A percentile compares a stretch with the other conserved stretches of the same genome.
Evolutionary conservation across 2,113 vertebrate species (phyloP).

Genomic region (Tragulus kanchil): DNA sequence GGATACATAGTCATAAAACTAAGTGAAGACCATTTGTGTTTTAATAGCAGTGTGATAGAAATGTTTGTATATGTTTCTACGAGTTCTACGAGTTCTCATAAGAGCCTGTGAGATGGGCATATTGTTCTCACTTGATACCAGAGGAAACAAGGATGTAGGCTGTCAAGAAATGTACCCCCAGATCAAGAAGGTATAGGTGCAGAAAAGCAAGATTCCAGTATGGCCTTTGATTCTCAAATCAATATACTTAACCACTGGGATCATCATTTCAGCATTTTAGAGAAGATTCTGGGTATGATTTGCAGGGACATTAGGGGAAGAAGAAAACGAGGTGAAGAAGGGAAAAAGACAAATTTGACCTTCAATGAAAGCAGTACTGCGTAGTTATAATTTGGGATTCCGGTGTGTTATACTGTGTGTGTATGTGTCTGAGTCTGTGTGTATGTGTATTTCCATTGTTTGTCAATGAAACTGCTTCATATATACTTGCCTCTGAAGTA

Average conservation of each 20-base stretch:
- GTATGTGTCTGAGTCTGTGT: neutral
- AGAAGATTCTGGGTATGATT: neutral
- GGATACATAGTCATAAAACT: neutral
- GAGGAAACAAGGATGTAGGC: neutral
- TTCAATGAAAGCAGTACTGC: neutral
- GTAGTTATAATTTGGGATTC: neutral
- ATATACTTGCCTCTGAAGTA: neutral
- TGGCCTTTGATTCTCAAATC: neutral
- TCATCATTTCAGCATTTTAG: neutral
- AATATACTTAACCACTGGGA: neutral
- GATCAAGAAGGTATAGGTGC: neutral
- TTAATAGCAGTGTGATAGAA: neutral
- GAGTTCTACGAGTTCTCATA: neutral
- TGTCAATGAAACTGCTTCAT: neutral
- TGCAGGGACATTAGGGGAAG: neutral
- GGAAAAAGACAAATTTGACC: neutral
- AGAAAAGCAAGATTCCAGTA: neutral
- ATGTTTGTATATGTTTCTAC: neutral
- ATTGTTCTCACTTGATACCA: neutral
- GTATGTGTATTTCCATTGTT: neutral
- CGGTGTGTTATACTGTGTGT: neutral
- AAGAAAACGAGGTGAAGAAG: neutral
- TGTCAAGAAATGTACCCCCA: neutral
- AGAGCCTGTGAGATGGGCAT: neutral
- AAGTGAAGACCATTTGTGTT: neutral